Evolutionary conservation across 2,888 invertebrate genomes (phyloP), one percentile per base, ranked within the genome.

Genomic region (Flexamia atlantica): DNA sequence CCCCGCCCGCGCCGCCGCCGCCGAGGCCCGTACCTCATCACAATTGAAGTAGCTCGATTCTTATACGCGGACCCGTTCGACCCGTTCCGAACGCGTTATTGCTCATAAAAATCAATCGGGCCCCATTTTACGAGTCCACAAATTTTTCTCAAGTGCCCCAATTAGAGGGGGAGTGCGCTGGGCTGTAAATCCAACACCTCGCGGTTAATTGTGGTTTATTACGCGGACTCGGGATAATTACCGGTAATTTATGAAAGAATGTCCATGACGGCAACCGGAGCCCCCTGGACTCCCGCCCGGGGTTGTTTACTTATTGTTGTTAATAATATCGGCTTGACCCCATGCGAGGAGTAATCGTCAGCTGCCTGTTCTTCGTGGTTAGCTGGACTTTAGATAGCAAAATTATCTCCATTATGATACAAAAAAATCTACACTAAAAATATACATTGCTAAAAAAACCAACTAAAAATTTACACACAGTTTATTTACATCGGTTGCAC

Each of bases 221-320:
- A 79, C 79, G 25, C 57, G n/a, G 3, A 25, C 57, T 28, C 30
- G 5, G 25, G 53, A 79, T 79, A 79, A 79, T 79, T 79, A 57
- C 79, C 57, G 36, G 32, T 79, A 79, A 79, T 79, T 79, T 79
- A 79, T 79, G 79, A 79, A 79, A 79, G 79, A 79, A 79, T 57
- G 79, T 36, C 9, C 64, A 28, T 28, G 64, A 64, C 64, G 64
- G 28, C 30, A 23, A 57, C 50, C 23, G 28, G 28, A 30, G 30
- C 64, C 28, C 30, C 57, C 57, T 23, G 28, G 64, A 30, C n/a
- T 20, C 57, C n/a, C 9, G 36, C 50, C n/a, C n/a, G n/a, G 50
- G 23, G 14, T 30, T 64, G 64, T 64, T 64, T 64, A 30, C 64
- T 64, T 9, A 23, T 57, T 57, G 64, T 30, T 25, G 64, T 28